These are phyloP conservation scores for Urophycis tenuis DNA, from an alignment of 2,797 vertebrate genomes.

Conservation along the genomic window DNA sequence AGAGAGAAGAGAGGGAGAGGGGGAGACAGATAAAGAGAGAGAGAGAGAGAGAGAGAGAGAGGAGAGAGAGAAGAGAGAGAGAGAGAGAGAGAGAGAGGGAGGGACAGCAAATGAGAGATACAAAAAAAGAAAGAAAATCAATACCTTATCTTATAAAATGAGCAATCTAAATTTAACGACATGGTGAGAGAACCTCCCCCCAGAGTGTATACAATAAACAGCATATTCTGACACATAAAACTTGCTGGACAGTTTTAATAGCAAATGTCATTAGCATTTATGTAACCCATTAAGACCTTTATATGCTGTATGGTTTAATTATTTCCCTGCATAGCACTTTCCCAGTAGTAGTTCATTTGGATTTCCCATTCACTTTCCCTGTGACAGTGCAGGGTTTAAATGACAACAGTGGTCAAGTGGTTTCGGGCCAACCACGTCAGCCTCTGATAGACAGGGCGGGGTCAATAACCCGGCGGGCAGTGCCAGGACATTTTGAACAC, in stretches of 20 bases:
- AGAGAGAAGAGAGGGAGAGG: neutral
- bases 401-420: constrained; percentile 48
- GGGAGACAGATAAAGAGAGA: neutral
- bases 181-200: neutral
- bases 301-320: neutral
- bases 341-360: neutral
- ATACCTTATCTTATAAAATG: neutral
- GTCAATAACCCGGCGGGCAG: constrained; percentile 34
- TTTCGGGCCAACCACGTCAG: constrained; percentile 28
- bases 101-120: neutral
- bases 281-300: neutral
- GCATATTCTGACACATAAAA: neutral
- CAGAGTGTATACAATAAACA: neutral
- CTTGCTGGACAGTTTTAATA: constrained; percentile 4
- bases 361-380: constrained; percentile 2
- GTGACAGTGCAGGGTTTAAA: constrained; percentile 23
- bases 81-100: neutral
- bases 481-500: constrained; percentile 47
- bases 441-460: constrained; percentile 33
- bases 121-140: neutral
- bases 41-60: neutral
- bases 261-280: neutral
- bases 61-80: neutral
- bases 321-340: neutral
- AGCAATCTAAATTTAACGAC: neutral